A percentile compares a stretch with the other conserved stretches of the same genome.
phyloP scores from a whole-genome alignment of 1,140 invertebrate genomes.

The Teleopsis dalmanni region DNA sequence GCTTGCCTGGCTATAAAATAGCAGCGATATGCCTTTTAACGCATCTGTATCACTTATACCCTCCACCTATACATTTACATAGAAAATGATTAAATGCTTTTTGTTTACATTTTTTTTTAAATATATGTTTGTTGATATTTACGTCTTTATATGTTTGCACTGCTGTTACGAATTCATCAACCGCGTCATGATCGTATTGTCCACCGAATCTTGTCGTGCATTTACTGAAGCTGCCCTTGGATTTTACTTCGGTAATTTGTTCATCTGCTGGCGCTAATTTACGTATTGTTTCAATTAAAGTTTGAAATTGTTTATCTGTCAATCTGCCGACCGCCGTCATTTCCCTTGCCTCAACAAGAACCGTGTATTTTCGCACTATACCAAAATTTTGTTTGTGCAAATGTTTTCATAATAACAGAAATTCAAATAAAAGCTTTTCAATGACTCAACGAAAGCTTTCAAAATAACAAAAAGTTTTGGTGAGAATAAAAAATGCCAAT shows the following conservation, averaged over 20 bases:
- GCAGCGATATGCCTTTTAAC: slow-evolving; percentile 40
- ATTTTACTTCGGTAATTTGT: slow-evolving; percentile 9
- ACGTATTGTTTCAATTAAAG: slow-evolving; percentile 9
- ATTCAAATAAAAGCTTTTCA: too few relatives aligned
- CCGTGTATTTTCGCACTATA: too few relatives aligned
- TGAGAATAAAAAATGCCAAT: too few relatives aligned
- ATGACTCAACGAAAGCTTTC: too few relatives aligned
- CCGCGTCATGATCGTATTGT: slow-evolving; percentile 27
- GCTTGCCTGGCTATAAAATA: slow-evolving; percentile 41
- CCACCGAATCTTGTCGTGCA: slow-evolving; percentile 28
- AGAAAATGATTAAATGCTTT: too few relatives aligned
- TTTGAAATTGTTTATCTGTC: slow-evolving; percentile 12
- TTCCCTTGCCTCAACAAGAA: too few relatives aligned
- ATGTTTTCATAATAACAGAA: too few relatives aligned
- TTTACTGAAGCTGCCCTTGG: slow-evolving; percentile 32
- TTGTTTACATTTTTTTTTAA: too few relatives aligned
- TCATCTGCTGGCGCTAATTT: slow-evolving; percentile 1
- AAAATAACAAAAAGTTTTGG: too few relatives aligned
- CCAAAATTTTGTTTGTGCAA: too few relatives aligned
- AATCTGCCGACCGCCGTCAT: slow-evolving; percentile 3
- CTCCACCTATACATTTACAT: too few relatives aligned
- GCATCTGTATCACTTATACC: slow-evolving; percentile 40
- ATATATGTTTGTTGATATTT: too few relatives aligned
- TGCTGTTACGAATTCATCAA: slow-evolving; percentile 35
- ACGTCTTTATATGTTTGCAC: slow-evolving; percentile 31